Base-by-base conservation (phyloP, 2,797 vertebrate species). In the Hippocampus kuda region DNA sequence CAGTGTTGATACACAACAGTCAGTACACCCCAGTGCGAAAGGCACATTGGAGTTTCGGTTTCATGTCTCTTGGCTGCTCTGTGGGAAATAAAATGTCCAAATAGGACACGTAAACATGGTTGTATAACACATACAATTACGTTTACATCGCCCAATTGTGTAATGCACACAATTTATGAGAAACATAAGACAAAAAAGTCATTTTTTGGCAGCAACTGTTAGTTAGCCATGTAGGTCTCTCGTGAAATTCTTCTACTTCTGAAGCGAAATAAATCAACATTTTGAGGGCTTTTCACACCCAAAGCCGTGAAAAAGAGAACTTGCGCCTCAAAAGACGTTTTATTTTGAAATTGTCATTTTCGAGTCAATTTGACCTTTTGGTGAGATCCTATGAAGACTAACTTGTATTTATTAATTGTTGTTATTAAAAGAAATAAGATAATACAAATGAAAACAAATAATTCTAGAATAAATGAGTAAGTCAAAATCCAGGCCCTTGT, bases 41-140 rank as follows among this genome's bases (percentile, higher is more conserved):
- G 84, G 83, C 87, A 85, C 76, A 85, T 80, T 75, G 44, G 84
- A 88, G 79, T 83, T 86, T 83, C 68, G 84, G 77, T 79, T 79
- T 60, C 76, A 67, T 13, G 20, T 67, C 53, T n/a, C 30, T 42
- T 38, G 20, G 63, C 63, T 65, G 63, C 42, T 65, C 63, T 65
- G 63, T 30, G n/a, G 42, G 9, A 38, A 2, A 15, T 27, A 57
- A 27, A 11, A 24, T n/a, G 20, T 42, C 38, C 16, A 42, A 64
- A 26, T 64, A 8, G 22, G n/a, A 56, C 53, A 6, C 4, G 9
- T 56, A 13, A n/a, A 56, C 53, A 24, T 56, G n/a, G 9, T 4
- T 56, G 53, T 56, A 10, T 56, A 24, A 24, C 53, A 4, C 53
- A 12, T 16, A 7, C 56, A 57, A 16, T 27, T 27, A 26, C 16